Conservation (phyloP, 2,113 vertebrate species). For the Charina bottae region DNA sequence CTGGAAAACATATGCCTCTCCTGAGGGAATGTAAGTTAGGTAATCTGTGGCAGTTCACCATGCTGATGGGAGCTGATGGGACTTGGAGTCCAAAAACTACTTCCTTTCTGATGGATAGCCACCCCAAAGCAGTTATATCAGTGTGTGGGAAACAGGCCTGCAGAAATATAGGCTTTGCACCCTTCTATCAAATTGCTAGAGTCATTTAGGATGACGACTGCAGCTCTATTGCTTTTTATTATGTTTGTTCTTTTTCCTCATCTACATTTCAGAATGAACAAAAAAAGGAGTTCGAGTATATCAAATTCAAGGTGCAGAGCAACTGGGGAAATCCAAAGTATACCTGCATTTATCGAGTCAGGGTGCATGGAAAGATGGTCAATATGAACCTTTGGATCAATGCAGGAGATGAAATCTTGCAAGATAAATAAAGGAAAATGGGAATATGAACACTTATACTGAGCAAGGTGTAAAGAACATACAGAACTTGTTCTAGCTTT, state of each 20-base stretch:
- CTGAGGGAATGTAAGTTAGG: background rate
- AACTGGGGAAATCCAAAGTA: slow-evolving; percentile 67
- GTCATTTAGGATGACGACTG: background rate
- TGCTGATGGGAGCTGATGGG: background rate
- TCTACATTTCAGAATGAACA: slow-evolving; percentile 52
- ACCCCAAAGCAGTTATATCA: background rate
- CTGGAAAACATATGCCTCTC: background rate
- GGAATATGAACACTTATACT: background rate
- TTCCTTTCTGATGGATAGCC: background rate
- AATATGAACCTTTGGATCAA: fast-evolving
- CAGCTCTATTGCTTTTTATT: background rate
- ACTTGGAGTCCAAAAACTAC: background rate
- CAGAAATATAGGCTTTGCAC: background rate
- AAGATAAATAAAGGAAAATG: slow-evolving; percentile 19
- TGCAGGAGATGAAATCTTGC: background rate
- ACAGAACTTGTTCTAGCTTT: background rate
- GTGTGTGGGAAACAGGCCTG: background rate
- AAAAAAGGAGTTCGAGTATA: slow-evolving; percentile 19
- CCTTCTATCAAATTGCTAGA: background rate
- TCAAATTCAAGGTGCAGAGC: slow-evolving; percentile 63
- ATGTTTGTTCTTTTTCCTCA: background rate
- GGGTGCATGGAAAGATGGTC: slow-evolving; percentile 57
- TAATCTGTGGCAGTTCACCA: background rate
- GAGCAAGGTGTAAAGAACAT: background rate
- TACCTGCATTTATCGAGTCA: slow-evolving; percentile 66